Evolutionary conservation across 1,140 invertebrate species (phyloP), one percentile per base, ranked within the genome.

Genomic region (Zophobas morio): DNA sequence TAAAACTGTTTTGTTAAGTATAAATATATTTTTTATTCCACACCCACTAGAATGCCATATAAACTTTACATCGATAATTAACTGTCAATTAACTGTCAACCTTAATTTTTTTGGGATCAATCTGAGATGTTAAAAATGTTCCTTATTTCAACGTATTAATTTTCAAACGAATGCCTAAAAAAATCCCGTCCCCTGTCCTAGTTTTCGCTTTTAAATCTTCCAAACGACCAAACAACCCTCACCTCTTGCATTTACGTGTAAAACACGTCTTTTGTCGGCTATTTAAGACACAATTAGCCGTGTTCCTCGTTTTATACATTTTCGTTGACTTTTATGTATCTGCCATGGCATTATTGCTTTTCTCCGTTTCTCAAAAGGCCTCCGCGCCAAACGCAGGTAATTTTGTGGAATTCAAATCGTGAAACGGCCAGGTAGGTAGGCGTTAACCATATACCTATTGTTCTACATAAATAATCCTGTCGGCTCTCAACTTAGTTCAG

Each of bases 391-490:
- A n/a, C 20, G 0, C 60, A 66, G 37, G 37, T 42, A 42, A 66
- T 32, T 51, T 49, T 71, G 42, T 34, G 6, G 70, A 37, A 35
- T 72, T 72, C 70, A 40, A 51, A 72, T 53, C 32, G 36, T 74
- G 77, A 63, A 42, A 75, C 37, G 56, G 47, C n/a, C 78, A 79
- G 78, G 78, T 79, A 79, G 57, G 37, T 46, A 74, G 78, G 75
- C 75, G 75, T 77, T 74, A 79, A 79, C 75, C 56, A 71, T 74
- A 66, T 70, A 20, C 20, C 20, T 20, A 60, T 75, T 53, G 77
- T 70, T 71, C 40, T 57, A 70, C 75, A 79, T 79, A 79, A 77
- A 79, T 79, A 74, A 79, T 77, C 34, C 70, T 73, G 49, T 71
- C 39, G 74, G 47, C 78, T 40, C 46, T 75, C 47, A 70, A 46